A percentile compares a stretch with the other conserved stretches of the same genome.
These are phyloP conservation scores for Clunio marinus DNA, from an alignment of 2,888 invertebrate species.

Conservation along the genomic window DNA sequence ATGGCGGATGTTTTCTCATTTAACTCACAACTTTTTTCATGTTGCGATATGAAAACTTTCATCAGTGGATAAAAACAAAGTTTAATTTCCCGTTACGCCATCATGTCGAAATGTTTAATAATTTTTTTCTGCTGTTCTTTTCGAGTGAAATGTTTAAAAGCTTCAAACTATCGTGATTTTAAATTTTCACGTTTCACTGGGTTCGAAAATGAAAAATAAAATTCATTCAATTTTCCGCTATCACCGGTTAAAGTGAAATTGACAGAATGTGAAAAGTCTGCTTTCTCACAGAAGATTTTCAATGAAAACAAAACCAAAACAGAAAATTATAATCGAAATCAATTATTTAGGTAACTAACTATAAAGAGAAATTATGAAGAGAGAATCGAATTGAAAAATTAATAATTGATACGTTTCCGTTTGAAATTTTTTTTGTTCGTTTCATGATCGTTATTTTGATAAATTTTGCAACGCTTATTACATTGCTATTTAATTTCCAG, in stretches of 20 bases:
- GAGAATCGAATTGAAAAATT: background rate
- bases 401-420: background rate
- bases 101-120: conserved; percentile 4
- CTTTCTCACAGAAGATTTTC: too few relatives aligned
- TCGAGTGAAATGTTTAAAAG: background rate
- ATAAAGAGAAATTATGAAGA: background rate
- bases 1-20: background rate
- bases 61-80: too few relatives aligned
- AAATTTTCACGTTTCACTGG: conserved; percentile 34
- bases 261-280: background rate
- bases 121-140: conserved; percentile 3
- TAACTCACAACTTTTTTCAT: background rate
- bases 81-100: conserved; percentile 29
- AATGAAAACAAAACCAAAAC: background rate
- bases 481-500: too few relatives aligned
- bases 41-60: background rate
- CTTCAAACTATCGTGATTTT: conserved; percentile 24
- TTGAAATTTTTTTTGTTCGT: background rate
- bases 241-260: conserved; percentile 19
- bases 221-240: conserved; percentile 25
- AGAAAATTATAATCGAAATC: background rate
- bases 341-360: background rate
- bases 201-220: conserved; percentile 32
- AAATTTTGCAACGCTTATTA: too few relatives aligned
- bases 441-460: too few relatives aligned